Base-by-base conservation (phyloP, 2,888 invertebrate genomes). In the Leuctra nigra region DNA sequence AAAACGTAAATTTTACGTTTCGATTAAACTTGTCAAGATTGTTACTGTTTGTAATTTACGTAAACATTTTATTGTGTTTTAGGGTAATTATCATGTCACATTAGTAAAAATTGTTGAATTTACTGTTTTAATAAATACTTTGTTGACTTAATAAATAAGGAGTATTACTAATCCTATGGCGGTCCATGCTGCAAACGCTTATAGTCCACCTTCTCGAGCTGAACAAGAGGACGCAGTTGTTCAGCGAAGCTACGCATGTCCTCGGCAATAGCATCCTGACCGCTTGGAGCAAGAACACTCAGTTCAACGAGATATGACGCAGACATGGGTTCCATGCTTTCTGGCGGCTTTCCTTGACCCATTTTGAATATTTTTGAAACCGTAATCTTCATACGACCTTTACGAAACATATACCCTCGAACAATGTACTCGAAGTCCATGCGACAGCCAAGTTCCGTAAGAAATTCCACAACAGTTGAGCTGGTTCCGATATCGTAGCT, bases 161-260 rank as follows among this genome's bases (percentile, higher is more conserved):
- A 2, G 6, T 18, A 20, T 39, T 29, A 7, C 29, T 11, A n/a
- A 46, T 6, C 3, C 46, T 24, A 33, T 35, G 56, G 56, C 7
- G 58, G 53, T 7, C 56, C 47, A 22, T 61, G 70, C 33, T 73
- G 74, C 22, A 88, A 74, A 59, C 89, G 75, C 68, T 90, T 89
- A 70, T 91, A 92, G 75, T 95, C 95, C 53, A 94, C 87, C 74
- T 95, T 95, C 68, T 95, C 95, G 6, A 96, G 77, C 64, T 89
- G 88, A 2, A 95, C 94, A 7, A 95, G 76, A 0, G 97, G 96
- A 66, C 90, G 84, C 2, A 97, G 76, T 68, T 96, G 95, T 69
- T 97, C 96, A 0, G 96, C 92, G 74, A 97, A 95, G 24, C 87
- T 83, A 60, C 90, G 83, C 89, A 97, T 95, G 68, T 97, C 96